A percentile compares a stretch with the other conserved stretches of the same genome.
phyloP scores from a whole-genome alignment of 1,140 invertebrate genomes.

The Radopholus similis region DNA sequence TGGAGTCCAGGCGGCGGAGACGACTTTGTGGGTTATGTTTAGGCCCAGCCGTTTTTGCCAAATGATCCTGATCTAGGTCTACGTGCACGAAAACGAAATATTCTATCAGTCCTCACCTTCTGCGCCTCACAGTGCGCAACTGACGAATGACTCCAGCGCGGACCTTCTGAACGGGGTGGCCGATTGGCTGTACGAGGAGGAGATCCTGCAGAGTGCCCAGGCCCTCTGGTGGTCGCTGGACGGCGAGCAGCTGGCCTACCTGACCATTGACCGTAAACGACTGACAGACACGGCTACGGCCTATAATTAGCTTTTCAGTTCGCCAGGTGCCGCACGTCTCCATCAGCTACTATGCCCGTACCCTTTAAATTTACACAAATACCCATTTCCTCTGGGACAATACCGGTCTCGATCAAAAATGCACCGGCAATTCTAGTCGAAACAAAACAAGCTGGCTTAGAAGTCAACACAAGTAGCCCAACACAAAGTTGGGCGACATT shows the following conservation, averaged over 20 bases:
- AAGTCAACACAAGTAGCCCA: too few relatives aligned
- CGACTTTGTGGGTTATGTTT: constrained; percentile 37
- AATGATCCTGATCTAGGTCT: constrained; percentile 38
- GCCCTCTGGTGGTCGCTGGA: constrained; percentile 55
- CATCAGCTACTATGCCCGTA: constrained; percentile 23
- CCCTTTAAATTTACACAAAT: constrained; percentile 18
- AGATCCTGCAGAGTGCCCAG: constrained; percentile 42
- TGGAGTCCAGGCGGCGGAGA: constrained; percentile 40
- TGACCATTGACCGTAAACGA: constrained; percentile 51
- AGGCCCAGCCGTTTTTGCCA: not conserved
- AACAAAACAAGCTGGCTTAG: too few relatives aligned
- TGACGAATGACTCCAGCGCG: constrained; percentile 34
- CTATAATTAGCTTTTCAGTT: too few relatives aligned
- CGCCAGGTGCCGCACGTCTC: constrained; percentile 33
- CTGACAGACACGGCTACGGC: too few relatives aligned
- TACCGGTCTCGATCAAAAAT: not conserved
- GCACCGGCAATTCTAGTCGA: too few relatives aligned
- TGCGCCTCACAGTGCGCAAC: constrained; percentile 18
- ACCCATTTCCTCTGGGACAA: not conserved
- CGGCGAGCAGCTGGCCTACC: constrained; percentile 46
- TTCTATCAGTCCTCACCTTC: constrained; percentile 48
- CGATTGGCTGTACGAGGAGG: constrained; percentile 59
- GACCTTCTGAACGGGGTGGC: constrained; percentile 47
- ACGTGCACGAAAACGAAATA: constrained; percentile 48
- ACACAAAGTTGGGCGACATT: too few relatives aligned